phyloP scores from a whole-genome alignment of 2,113 vertebrate species.

The Trematocara variabile region DNA sequence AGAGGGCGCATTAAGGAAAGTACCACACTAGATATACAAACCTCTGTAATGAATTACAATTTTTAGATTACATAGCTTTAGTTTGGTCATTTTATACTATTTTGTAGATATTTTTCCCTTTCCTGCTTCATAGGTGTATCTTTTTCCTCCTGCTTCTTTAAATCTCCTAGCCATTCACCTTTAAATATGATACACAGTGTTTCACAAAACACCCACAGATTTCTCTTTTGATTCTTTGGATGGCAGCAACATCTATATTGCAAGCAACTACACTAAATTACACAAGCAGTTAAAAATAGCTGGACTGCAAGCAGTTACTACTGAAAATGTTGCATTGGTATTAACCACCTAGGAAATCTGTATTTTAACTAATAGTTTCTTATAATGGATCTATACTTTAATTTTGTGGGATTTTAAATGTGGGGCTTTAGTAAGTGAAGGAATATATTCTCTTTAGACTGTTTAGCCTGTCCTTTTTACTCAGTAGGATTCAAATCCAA shows the following conservation, averaged over 20 bases:
- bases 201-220: not conserved
- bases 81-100: not conserved
- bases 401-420: not conserved
- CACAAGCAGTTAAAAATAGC: not conserved
- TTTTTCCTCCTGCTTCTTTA: not conserved
- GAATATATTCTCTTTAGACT: not conserved
- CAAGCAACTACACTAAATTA: not conserved
- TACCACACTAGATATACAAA: not conserved
- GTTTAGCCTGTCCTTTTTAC: not conserved
- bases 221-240: not conserved
- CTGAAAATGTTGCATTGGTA: not conserved
- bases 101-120: not conserved
- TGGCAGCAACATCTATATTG: not conserved
- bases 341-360: accelerated
- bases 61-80: not conserved
- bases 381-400: not conserved
- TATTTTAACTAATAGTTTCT: not conserved
- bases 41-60: not conserved
- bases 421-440: not conserved
- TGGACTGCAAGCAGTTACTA: not conserved
- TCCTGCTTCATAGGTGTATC: accelerated
- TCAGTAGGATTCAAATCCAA: not conserved
- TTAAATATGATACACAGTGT: not conserved
- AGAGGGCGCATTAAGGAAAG: not conserved
- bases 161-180: not conserved